Percentiles rank a stretch among this genome's conserved stretches.
Evolutionary conservation across 2,888 invertebrate genomes (phyloP).

Genomic region (Argyra leucocephala): DNA sequence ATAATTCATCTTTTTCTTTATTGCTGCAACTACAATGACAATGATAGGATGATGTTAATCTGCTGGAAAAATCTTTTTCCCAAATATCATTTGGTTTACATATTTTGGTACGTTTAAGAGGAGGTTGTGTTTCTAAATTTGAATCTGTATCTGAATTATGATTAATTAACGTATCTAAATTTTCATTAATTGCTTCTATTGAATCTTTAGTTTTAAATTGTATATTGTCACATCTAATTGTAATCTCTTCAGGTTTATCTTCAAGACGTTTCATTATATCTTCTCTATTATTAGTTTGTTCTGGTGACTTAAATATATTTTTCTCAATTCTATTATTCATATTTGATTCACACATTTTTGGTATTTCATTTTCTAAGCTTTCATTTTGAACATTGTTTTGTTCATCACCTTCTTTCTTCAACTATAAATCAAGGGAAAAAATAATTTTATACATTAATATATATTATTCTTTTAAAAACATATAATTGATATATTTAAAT

Average conservation of each 20-base stretch:
- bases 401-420: not conserved
- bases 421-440: not conserved
- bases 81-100: not conserved
- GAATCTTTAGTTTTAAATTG: not conserved
- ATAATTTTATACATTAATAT: not conserved
- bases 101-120: not conserved
- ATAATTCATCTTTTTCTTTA: conserved; percentile 33
- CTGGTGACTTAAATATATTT: not conserved
- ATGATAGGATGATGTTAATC: not conserved
- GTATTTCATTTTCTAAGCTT: not conserved
- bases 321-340: not conserved
- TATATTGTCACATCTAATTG: not conserved
- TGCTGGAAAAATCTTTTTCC: not conserved
- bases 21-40: not conserved
- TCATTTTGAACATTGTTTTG: not conserved
- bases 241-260: not conserved
- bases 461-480: not conserved
- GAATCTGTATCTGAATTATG: not conserved
- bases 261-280: not conserved
- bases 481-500: not conserved
- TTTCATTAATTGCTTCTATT: not conserved
- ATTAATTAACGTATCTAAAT: not conserved
- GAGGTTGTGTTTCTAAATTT: not conserved
- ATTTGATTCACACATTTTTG: not conserved
- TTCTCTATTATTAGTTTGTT: not conserved